phyloP scores from a whole-genome alignment of 2,888 invertebrate species.

The Luperina testacea region DNA sequence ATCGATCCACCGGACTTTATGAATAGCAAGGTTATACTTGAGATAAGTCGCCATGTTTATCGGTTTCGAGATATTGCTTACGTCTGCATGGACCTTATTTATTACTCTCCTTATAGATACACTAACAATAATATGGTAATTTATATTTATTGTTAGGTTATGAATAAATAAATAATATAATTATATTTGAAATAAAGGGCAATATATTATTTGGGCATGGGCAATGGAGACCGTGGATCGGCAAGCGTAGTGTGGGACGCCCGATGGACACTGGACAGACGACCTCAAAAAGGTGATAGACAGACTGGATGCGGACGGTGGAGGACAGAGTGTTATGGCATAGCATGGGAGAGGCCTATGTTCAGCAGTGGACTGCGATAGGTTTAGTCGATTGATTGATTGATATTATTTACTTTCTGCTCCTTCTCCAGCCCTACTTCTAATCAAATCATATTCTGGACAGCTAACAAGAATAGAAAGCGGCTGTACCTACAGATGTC shows the following conservation, averaged over 20 bases:
- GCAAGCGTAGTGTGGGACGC: neutral
- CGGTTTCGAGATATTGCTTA: slow-evolving; percentile 27
- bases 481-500: neutral
- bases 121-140: neutral
- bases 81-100: slow-evolving; percentile 23
- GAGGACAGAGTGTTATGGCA: neutral
- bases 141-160: slow-evolving; percentile 1
- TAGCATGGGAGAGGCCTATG: neutral
- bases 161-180: neutral
- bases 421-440: no score
- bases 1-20: slow-evolving; percentile 56
- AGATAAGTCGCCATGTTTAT: slow-evolving; percentile 48
- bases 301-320: neutral
- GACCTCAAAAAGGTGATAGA: neutral
- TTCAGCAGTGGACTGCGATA: neutral
- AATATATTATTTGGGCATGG: neutral
- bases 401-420: neutral
- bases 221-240: neutral
- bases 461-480: neutral
- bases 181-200: neutral
- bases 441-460: neutral
- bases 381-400: neutral
- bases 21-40: slow-evolving; percentile 54
- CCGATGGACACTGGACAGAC: neutral
- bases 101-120: neutral